Evolutionary conservation across 2,797 vertebrate genomes (phyloP).

Genomic region (Orestias chungarensis): DNA sequence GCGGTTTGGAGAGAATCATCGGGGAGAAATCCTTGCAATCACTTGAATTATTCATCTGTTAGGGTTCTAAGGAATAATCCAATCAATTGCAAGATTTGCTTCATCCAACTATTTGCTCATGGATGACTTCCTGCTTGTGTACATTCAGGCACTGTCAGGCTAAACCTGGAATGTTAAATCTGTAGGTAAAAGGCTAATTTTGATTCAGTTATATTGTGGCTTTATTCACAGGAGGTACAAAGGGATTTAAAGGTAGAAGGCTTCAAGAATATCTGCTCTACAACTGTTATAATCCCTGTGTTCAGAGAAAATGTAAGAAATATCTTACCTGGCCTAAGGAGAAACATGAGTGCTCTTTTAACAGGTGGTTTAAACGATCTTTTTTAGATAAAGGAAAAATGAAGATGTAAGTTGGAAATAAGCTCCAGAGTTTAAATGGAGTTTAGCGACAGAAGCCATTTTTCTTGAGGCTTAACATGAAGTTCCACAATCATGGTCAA

Average conservation of each 20-base stretch:
- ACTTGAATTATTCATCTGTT: slow-evolving; percentile 1
- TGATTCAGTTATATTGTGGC: neutral
- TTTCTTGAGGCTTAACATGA: neutral
- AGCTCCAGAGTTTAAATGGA: neutral
- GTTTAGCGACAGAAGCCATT: neutral
- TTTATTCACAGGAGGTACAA: neutral
- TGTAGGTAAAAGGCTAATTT: neutral
- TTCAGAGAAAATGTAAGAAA: neutral
- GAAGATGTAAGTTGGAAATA: neutral
- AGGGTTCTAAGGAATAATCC: neutral
- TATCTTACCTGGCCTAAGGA: neutral
- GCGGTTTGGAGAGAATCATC: neutral
- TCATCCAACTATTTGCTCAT: neutral
- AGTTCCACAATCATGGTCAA: neutral
- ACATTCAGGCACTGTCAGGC: neutral
- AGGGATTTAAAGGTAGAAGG: neutral
- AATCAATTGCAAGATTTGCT: neutral
- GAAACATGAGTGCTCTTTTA: neutral
- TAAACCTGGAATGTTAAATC: neutral
- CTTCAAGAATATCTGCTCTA: neutral
- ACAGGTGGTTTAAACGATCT: neutral
- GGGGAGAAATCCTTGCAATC: slow-evolving; percentile 5
- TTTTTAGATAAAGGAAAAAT: neutral
- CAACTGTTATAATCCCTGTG: neutral
- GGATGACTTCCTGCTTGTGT: neutral